phyloP scores from a whole-genome alignment of 1,140 invertebrate species.

The Maniola jurtina region DNA sequence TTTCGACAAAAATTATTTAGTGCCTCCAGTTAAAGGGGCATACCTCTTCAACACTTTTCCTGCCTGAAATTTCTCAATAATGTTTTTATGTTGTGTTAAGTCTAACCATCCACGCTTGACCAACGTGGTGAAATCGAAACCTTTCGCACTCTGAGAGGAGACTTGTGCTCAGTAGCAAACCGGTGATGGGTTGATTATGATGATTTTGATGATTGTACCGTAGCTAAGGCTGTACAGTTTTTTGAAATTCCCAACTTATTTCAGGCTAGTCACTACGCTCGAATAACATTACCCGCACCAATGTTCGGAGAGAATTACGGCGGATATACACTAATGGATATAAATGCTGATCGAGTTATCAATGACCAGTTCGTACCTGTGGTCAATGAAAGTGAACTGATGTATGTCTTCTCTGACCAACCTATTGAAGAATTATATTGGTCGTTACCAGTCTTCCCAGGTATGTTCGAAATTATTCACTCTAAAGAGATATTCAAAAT shows the following conservation, averaged over 20 bases:
- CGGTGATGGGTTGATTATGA: no score
- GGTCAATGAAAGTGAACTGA: slow-evolving; percentile 58
- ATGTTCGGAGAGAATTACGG: slow-evolving; percentile 60
- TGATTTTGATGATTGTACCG: no score
- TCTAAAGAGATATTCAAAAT: no score
- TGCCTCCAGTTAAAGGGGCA: no score
- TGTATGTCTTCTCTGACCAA: slow-evolving; percentile 50
- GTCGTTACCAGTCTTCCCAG: slow-evolving; percentile 64
- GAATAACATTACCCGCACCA: slow-evolving; percentile 54
- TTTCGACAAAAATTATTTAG: no score
- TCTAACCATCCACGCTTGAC: no score
- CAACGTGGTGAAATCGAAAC: no score
- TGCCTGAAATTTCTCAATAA: no score
- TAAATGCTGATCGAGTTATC: slow-evolving; percentile 50
- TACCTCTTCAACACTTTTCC: no score
- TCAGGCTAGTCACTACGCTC: slow-evolving; percentile 53
- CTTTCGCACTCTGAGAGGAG: no score
- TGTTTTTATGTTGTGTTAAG: no score
- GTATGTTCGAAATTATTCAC: slow-evolving; percentile 29
- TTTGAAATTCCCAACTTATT: slow-evolving; percentile 10
- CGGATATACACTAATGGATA: slow-evolving; percentile 56
- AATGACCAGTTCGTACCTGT: slow-evolving; percentile 57
- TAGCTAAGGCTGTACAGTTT: background rate
- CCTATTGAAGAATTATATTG: slow-evolving; percentile 57
- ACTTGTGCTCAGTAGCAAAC: no score